Base-by-base conservation (phyloP, 1,140 invertebrate genomes). In the Augochlora pura region DNA sequence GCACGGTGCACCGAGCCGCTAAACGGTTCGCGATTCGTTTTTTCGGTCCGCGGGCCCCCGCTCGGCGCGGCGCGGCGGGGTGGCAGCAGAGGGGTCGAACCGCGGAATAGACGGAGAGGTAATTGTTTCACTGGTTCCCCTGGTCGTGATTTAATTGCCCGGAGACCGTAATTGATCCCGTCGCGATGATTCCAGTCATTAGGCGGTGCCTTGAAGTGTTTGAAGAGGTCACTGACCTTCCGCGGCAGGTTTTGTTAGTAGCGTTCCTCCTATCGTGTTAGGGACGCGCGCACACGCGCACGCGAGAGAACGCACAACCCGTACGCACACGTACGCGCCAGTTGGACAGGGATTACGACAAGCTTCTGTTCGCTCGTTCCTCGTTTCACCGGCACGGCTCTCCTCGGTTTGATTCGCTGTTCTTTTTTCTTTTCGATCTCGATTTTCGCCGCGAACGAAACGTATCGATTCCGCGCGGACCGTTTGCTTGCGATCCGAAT, bases 191-290 rank as follows among this genome's bases (percentile, higher is more conserved):
- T 73, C 77, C 63, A 74, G 71, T 73, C 70, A 74, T 79, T 74
- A 75, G 63, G 23, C 78, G 65, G 57, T 38, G 66, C 23, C 71
- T 62, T 64, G 12, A 78, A 84, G 73, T 80, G 68, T 84, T 84
- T 27, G 38, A 63, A 72, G 9, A 38, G 82, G 67, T 85, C 77
- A 67, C 60, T 65, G 82, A 85, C 77, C 82, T 73, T 67, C 68
- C 52, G 39, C n/a, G 21, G 62, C 77, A 23, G 70, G 38, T 83
- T 83, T 79, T 49, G 69, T 66, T 66, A 74, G 77, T 32, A 49
- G 52, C 39, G 42, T 32, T 77, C 52, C 25, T 78, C 63, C 39
- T 79, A 79, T 79, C 71, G 63, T 32, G 32, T 79, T 74, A 79
- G 52, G 16, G 39, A 74, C 52, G 32, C 23, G 62, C 59, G n/a